Base-by-base conservation (phyloP, 2,888 invertebrate species). In the Meloe dianella region DNA sequence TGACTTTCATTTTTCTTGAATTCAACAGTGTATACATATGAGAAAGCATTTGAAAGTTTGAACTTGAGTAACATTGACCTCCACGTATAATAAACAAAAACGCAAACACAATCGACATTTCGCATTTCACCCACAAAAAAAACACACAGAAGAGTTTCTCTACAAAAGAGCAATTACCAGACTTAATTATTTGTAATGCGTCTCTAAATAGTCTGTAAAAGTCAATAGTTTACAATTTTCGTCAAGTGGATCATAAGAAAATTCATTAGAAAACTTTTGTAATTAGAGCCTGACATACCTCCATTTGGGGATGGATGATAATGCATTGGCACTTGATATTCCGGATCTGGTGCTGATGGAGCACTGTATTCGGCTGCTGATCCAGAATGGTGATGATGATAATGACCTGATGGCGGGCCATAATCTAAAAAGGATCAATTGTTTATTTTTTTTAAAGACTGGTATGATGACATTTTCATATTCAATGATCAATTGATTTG, bases 281-380 rank as follows among this genome's bases (percentile, higher is more conserved):
- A n/a, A n/a, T n/a, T n/a, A n/a, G n/a, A n/a, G n/a, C n/a, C n/a
- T n/a, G n/a, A 54, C 68, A 58, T 69, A 75, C 74, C 74, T 63
- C 70, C 74, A 57, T 68, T 71, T 62, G 73, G 72, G 6, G 60
- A 66, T 12, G 69, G 66, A 47, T 74, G 73, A 61, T 74, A 73
- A 69, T 72, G 65, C 8, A 74, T 71, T 8, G 72, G 72, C 51
- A 66, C 66, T 17, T 72, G 73, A 56, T 75, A 77, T 60, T 75
- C 73, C 4, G 72, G 68, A 30, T 70, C 73, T 20, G 77, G 73
- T 51, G 73, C 78, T 54, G 79, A 78, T 8, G 77, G 77, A 5
- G 75, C 67, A 60, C 73, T 74, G 35, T 77, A 78, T 58, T 74
- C 77, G 5, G 57, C 70, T 10, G 59, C 4, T 14, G 72, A 73